phyloP scores from a whole-genome alignment of 2,113 vertebrate species.

The Clupea harengus region DNA sequence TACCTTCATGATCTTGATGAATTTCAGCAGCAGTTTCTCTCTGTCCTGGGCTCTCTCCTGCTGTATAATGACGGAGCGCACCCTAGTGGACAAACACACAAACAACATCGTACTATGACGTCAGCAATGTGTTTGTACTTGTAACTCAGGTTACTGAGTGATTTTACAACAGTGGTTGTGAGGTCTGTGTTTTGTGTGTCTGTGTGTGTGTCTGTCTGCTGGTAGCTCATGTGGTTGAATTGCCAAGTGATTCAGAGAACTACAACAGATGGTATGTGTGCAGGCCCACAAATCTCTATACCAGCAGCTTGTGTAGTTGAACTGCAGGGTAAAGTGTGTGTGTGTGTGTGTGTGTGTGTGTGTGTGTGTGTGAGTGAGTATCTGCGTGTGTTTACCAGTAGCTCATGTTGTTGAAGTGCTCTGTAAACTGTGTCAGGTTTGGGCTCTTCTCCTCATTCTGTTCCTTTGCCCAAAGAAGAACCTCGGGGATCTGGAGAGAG shows the following conservation, averaged over 20 bases:
- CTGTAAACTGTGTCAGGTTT: conserved; percentile 98
- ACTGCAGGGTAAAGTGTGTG: conserved; percentile 99
- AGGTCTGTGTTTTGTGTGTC: neutral
- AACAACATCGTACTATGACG: neutral
- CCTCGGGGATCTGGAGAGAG: conserved; percentile 88
- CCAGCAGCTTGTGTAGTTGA: conserved; percentile 99
- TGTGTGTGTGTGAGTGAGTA: neutral
- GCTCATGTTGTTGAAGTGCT: conserved; percentile 99
- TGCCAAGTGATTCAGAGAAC: no score
- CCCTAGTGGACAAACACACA: conserved; percentile 71
- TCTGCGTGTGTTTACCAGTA: conserved; percentile 81
- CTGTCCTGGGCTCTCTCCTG: conserved; percentile 97
- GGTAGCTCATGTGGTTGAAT: neutral
- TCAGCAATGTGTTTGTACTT: neutral
- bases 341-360: neutral
- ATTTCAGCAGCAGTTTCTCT: conserved; percentile 94
- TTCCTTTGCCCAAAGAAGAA: conserved; percentile 97
- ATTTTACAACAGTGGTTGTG: neutral
- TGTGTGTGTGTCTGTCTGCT: neutral
- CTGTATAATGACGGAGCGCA: conserved; percentile 95
- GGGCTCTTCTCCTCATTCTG: conserved; percentile 99
- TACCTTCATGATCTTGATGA: conserved; percentile 99
- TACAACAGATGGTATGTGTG: no score
- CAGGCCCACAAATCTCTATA: conserved; percentile 45
- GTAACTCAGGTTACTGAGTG: no score